Evolutionary conservation across 1,140 invertebrate genomes (phyloP).

Genomic region (Scaptomyza hsui): DNA sequence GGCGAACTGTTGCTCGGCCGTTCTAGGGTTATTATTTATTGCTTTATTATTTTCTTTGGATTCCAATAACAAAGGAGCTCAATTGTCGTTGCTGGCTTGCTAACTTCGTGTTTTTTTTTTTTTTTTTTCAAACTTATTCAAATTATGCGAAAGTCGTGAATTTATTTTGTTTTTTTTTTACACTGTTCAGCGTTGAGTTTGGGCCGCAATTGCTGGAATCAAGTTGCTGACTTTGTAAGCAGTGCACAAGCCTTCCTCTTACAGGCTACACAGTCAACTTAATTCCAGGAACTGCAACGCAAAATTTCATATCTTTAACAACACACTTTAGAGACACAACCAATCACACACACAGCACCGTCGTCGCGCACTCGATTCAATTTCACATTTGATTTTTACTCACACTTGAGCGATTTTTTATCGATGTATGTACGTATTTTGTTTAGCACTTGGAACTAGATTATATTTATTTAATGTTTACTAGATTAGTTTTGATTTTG

Average conservation of each 20-base stretch:
- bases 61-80: conserved; percentile 26
- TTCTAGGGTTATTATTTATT: conserved; percentile 9
- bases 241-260: conserved; percentile 72
- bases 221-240: conserved; percentile 83
- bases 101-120: conserved; percentile 29
- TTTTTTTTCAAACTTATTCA: not conserved
- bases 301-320: conserved; percentile 37
- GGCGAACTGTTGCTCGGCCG: conserved; percentile 16
- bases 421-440: conserved; percentile 9
- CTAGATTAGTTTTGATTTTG: conserved; percentile 65
- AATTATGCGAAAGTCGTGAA: not conserved
- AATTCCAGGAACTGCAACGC: conserved; percentile 84
- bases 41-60: conserved; percentile 5
- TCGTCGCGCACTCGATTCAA: conserved; percentile 7
- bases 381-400: conserved; percentile 32
- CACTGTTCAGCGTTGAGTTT: conserved; percentile 43
- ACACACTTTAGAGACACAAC: conserved; percentile 15
- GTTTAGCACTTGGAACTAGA: conserved; percentile 52
- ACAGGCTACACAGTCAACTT: conserved; percentile 84
- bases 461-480: conserved; percentile 34
- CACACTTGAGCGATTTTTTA: conserved; percentile 6
- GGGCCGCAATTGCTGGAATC: conserved; percentile 84
- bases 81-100: not conserved
- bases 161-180: conserved; percentile 21
- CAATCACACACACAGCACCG: conserved; percentile 9